Conservation (phyloP, 2,888 invertebrate genomes). For the Aphidius colemani region DNA sequence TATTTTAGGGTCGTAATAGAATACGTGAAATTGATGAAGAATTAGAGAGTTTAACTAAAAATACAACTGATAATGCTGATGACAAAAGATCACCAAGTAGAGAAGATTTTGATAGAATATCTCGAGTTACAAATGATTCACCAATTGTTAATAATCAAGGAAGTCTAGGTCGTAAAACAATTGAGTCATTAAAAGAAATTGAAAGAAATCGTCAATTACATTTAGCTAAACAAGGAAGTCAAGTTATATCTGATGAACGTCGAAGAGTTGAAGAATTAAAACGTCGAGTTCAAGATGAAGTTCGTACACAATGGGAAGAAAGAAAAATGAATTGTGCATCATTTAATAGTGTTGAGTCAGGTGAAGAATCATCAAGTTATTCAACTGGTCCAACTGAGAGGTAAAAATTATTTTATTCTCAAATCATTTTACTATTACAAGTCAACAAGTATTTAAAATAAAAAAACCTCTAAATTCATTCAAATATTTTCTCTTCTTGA, state of each 20-base stretch:
- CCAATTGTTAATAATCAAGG: conserved; percentile 71
- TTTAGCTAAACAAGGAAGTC: conserved; percentile 91
- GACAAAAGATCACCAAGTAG: conserved; percentile 71
- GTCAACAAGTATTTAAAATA: too few species aligned
- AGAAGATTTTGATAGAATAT: conserved; percentile 85
- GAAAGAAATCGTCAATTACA: conserved; percentile 85
- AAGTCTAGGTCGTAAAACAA: conserved; percentile 75
- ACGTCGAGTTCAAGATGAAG: conserved; percentile 85
- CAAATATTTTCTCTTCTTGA: too few species aligned
- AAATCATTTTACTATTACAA: background rate
- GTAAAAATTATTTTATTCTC: conserved; percentile 36
- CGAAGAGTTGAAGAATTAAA: conserved; percentile 86
- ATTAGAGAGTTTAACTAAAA: conserved; percentile 60
- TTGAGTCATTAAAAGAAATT: conserved; percentile 87
- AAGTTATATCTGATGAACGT: conserved; percentile 89
- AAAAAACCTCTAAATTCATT: too few species aligned
- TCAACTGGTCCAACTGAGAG: conserved; percentile 66
- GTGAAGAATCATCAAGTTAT: conserved; percentile 66
- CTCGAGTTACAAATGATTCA: conserved; percentile 84
- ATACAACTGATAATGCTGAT: conserved; percentile 46
- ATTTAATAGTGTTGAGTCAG: conserved; percentile 67
- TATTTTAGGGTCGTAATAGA: conserved; percentile 65
- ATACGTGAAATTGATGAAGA: conserved; percentile 72
- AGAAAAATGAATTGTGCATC: conserved; percentile 69
- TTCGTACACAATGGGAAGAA: conserved; percentile 84